phyloP scores from a whole-genome alignment of 2,888 invertebrate species.

The Drosophila demipolita region DNA sequence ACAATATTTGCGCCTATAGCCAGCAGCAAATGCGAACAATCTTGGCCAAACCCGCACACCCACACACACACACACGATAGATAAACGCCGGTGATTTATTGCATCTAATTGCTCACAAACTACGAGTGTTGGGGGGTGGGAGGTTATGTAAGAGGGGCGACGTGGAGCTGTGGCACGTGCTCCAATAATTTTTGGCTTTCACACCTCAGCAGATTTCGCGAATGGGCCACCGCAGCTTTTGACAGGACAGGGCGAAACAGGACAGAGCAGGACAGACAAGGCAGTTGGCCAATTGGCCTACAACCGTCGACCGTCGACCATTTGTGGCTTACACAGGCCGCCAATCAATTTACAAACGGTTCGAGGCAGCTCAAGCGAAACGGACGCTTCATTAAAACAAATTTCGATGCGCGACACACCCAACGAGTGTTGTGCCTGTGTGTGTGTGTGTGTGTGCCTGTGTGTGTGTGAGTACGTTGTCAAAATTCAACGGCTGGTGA shows the following conservation, averaged over 20 bases:
- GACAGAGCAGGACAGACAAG: background rate
- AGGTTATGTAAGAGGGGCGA: background rate
- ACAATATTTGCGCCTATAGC: conserved; percentile 55
- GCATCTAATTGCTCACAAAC: conserved; percentile 76
- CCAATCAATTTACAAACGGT: conserved; percentile 55
- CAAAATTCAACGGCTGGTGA: conserved; percentile 18
- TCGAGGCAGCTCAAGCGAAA: conserved; percentile 37
- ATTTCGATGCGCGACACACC: conserved; percentile 56
- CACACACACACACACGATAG: conserved; percentile 30
- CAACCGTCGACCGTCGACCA: conserved; percentile 28
- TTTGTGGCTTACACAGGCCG: conserved; percentile 57
- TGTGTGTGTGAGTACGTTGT: background rate
- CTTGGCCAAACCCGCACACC: conserved; percentile 31
- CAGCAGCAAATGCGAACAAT: conserved; percentile 36
- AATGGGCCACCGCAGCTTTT: conserved; percentile 27
- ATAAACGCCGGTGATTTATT: conserved; percentile 68
- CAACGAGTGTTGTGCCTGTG: conserved; percentile 6
- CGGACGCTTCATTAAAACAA: conserved; percentile 73
- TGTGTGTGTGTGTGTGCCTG: background rate
- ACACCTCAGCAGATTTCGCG: conserved; percentile 63
- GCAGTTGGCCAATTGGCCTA: conserved; percentile 14
- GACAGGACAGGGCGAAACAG: background rate
- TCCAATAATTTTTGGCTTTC: conserved; percentile 76
- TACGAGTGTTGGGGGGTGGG: background rate
- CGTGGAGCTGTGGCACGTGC: conserved; percentile 63